phyloP scores from a whole-genome alignment of 2,113 vertebrate species.

The Zosterops lateralis region DNA sequence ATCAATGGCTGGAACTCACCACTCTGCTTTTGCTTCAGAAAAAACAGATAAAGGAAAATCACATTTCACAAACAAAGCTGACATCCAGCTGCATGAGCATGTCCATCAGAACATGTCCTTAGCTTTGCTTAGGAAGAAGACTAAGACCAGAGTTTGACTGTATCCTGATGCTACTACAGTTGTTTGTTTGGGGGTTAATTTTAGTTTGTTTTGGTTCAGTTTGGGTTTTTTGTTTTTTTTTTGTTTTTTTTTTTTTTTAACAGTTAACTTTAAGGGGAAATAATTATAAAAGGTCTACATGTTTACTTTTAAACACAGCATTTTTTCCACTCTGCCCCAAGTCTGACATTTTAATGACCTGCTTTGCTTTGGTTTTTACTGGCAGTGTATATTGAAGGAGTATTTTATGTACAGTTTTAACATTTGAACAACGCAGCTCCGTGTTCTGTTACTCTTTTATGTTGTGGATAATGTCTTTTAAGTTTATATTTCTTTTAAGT shows the following conservation, averaged over 20 bases:
- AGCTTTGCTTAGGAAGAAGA: not conserved
- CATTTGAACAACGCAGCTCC: slow-evolving; percentile 54
- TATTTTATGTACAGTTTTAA: slow-evolving; percentile 73
- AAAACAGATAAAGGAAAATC: not conserved
- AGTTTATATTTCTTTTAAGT: slow-evolving; percentile 55
- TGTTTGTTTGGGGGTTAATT: not conserved
- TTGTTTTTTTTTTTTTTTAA: not conserved
- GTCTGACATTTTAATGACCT: slow-evolving; percentile 80
- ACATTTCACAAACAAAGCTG: not conserved
- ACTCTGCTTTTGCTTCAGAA: not conserved
- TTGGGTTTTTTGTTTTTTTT: too few relatives aligned
- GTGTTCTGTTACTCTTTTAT: slow-evolving; percentile 54
- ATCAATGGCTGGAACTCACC: not conserved
- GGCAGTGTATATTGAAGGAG: slow-evolving; percentile 63
- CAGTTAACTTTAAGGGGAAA: slow-evolving; percentile 61
- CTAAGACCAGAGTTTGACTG: not conserved
- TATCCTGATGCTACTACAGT: not conserved
- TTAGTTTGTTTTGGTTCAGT: not conserved
- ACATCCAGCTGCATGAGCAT: not conserved
- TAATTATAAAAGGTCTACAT: slow-evolving; percentile 66
- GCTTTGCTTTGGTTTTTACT: slow-evolving; percentile 68
- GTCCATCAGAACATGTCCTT: not conserved
- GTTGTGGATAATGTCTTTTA: slow-evolving; percentile 38
- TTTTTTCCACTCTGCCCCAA: slow-evolving; percentile 74
- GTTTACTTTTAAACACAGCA: slow-evolving; percentile 74